Conservation (phyloP, 1,140 invertebrate genomes). For the Calycopis cecrops region DNA sequence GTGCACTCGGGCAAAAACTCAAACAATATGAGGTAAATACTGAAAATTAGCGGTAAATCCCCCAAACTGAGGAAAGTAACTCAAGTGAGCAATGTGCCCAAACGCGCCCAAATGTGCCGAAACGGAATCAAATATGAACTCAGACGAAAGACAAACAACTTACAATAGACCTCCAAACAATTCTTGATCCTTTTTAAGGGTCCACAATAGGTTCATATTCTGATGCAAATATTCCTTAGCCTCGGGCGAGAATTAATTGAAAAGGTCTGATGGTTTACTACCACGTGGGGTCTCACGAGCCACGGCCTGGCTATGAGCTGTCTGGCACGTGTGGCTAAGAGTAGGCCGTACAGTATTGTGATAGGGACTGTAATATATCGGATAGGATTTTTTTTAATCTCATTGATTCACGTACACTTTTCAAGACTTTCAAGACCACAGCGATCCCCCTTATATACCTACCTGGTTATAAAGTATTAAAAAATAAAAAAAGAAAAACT, state of each 20-base stretch:
- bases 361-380: too few species aligned
- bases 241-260: conserved; percentile 63
- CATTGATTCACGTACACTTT: too few species aligned
- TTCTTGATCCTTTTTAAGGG: conserved; percentile 63
- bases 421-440: too few species aligned
- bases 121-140: conserved; percentile 21
- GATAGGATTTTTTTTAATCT: too few species aligned
- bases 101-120: conserved; percentile 2
- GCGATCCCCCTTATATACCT: too few species aligned
- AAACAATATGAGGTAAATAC: conserved; percentile 8
- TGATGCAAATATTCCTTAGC: conserved; percentile 61
- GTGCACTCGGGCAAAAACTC: background rate
- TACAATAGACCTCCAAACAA: conserved; percentile 49
- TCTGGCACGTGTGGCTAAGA: too few species aligned
- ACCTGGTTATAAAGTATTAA: too few species aligned
- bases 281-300: conserved; percentile 21
- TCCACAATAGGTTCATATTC: conserved; percentile 55
- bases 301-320: background rate
- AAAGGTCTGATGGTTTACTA: conserved; percentile 55
- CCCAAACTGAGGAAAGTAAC: conserved; percentile 5
- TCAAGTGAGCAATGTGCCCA: background rate
- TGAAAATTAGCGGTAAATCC: conserved; percentile 13
- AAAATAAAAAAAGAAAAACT: too few species aligned
- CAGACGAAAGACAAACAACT: conserved; percentile 50
- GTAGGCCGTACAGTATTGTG: too few species aligned